Evolutionary conservation across 2,797 vertebrate species (phyloP).

Genomic region (Mycteria americana): DNA sequence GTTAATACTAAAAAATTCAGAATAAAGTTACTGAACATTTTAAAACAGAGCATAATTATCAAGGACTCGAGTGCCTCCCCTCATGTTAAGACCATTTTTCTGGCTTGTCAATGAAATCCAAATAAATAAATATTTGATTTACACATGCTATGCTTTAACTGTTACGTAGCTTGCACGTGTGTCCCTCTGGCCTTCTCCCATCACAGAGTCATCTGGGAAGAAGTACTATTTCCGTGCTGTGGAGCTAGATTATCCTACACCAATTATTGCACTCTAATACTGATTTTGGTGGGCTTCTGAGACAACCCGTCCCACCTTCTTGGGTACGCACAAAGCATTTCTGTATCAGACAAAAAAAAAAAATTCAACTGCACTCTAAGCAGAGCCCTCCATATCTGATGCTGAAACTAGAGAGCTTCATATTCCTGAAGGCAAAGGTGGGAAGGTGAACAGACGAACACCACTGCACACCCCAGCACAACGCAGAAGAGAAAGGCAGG

Average conservation of each 20-base stretch:
- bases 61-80: neutral
- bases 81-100: neutral
- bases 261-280: neutral
- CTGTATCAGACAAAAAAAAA: neutral
- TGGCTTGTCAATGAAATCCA: neutral
- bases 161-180: neutral
- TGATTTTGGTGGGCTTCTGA: neutral
- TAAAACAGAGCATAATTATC: neutral
- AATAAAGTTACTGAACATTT: neutral
- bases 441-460: neutral
- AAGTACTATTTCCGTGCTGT: neutral
- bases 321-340: neutral
- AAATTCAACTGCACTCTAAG: neutral
- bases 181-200: neutral
- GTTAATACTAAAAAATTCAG: neutral
- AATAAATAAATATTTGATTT: neutral
- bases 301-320: neutral
- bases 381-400: neutral
- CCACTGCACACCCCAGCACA: neutral
- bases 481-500: neutral
- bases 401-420: neutral
- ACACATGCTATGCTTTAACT: neutral
- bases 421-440: neutral
- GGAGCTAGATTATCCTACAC: neutral
- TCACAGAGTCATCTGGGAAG: neutral